These are phyloP conservation scores for Heterochromis multidens DNA, from an alignment of 2,113 vertebrate genomes.

Conservation along the genomic window DNA sequence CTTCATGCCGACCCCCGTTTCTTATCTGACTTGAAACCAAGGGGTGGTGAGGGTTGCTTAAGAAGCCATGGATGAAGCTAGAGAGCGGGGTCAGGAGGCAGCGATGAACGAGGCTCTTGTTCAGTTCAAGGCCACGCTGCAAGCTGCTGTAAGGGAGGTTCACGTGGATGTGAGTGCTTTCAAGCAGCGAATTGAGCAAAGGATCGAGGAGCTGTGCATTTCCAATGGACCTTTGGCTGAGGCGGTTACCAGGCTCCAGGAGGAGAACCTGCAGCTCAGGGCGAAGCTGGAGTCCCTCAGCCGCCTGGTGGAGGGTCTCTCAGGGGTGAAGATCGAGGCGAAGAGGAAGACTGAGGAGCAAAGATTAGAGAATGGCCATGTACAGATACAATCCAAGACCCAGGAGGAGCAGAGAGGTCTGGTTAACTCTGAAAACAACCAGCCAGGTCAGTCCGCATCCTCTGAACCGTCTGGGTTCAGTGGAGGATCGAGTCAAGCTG, in stretches of 20 bases:
- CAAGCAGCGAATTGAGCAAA: slow-evolving; percentile 82
- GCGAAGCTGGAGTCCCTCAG: slow-evolving; percentile 81
- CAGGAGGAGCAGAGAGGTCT: neutral
- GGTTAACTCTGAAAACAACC: neutral
- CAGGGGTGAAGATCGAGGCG: slow-evolving; percentile 26
- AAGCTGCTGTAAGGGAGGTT: slow-evolving; percentile 81
- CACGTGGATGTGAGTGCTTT: slow-evolving; percentile 84
- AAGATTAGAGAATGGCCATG: slow-evolving; percentile 17
- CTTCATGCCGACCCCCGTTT: neutral
- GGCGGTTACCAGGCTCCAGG: slow-evolving; percentile 82
- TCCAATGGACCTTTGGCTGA: slow-evolving; percentile 78
- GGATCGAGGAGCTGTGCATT: slow-evolving; percentile 79
- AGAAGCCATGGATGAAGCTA: slow-evolving; percentile 35
- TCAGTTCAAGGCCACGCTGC: slow-evolving; percentile 79
- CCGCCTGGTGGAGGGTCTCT: slow-evolving; percentile 81
- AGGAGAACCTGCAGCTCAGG: slow-evolving; percentile 85
- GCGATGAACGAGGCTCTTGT: slow-evolving; percentile 73
- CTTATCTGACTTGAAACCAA: neutral
- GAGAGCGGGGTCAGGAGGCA: slow-evolving; percentile 39
- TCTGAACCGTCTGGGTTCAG: neutral
- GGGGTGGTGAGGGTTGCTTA: neutral
- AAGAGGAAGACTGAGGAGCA: neutral
- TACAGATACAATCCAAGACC: neutral
- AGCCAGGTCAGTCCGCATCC: neutral
- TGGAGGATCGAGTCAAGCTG: neutral